Evolutionary conservation across 1,140 invertebrate genomes (phyloP).

Genomic region (Meloidogyne exigua): DNA sequence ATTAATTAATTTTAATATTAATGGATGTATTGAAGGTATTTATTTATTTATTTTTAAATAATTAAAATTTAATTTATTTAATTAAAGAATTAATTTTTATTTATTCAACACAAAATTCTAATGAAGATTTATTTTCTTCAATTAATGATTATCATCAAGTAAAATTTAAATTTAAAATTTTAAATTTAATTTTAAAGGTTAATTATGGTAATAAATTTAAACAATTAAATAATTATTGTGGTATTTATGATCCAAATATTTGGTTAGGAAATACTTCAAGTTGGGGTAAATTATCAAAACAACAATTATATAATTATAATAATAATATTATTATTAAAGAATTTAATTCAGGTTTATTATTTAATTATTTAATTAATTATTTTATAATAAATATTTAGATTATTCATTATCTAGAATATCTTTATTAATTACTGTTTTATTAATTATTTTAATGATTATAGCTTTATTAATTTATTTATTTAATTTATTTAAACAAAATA

Average conservation of each 20-base stretch:
- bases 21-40: not conserved
- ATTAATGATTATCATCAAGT: not conserved
- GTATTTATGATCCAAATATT: slow-evolving; percentile 7
- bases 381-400: slow-evolving; percentile 4
- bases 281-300: slow-evolving; percentile 7
- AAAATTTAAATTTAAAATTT: not conserved
- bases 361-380: not conserved
- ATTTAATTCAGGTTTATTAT: not conserved
- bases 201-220: not conserved
- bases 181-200: not conserved
- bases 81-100: slow-evolving; percentile 10
- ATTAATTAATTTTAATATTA: not conserved
- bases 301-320: not conserved
- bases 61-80: not conserved
- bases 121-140: not conserved
- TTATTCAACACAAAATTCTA: slow-evolving; percentile 1
- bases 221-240: not conserved
- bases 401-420: not conserved
- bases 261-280: slow-evolving; percentile 17
- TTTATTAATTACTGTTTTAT: slow-evolving; percentile 12
- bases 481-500: not conserved
- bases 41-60: not conserved
- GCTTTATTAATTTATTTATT: slow-evolving; percentile 13
- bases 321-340: not conserved
- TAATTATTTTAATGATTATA: slow-evolving; percentile 19